These are phyloP conservation scores for Lagenorhynchus albirostris DNA, from an alignment of 2,113 vertebrate species.

Conservation along the genomic window DNA sequence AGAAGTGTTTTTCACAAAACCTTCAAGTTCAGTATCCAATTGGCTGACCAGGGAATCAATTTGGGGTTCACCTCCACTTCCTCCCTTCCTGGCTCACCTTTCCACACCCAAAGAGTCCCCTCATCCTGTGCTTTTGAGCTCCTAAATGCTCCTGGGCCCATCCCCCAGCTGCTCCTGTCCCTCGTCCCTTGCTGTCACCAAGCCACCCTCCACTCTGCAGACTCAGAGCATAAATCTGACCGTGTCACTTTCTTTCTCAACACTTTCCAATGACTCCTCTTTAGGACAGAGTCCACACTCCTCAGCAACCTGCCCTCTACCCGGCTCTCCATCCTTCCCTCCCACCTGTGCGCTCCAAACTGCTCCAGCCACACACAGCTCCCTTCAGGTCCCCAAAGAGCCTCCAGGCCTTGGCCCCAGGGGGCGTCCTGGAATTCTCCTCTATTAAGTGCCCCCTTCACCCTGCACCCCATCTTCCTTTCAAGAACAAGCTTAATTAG, in stretches of 20 bases:
- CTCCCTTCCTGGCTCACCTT: not conserved
- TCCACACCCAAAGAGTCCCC: not conserved
- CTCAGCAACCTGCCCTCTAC: not conserved
- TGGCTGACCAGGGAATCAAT: not conserved
- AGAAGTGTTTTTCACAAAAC: not conserved
- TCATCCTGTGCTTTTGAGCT: not conserved
- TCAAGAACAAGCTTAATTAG: not conserved
- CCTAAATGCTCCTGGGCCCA: not conserved
- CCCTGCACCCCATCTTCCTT: not conserved
- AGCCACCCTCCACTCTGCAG: not conserved
- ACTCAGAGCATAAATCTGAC: not conserved
- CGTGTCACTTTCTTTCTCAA: not conserved
- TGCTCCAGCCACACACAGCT: not conserved
- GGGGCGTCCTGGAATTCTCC: not conserved
- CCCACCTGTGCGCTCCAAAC: too few species aligned
- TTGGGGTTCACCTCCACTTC: not conserved
- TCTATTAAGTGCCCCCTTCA: not conserved
- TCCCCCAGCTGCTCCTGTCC: not conserved
- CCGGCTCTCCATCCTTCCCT: not conserved
- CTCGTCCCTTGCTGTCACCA: not conserved
- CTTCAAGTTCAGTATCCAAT: not conserved
- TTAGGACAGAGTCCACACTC: not conserved
- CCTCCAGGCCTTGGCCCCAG: not conserved
- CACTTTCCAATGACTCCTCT: not conserved
- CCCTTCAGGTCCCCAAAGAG: not conserved